A percentile compares a stretch with the other conserved stretches of the same genome.
Conservation (phyloP, 2,113 vertebrate genomes). For the Prunella himalayana region DNA sequence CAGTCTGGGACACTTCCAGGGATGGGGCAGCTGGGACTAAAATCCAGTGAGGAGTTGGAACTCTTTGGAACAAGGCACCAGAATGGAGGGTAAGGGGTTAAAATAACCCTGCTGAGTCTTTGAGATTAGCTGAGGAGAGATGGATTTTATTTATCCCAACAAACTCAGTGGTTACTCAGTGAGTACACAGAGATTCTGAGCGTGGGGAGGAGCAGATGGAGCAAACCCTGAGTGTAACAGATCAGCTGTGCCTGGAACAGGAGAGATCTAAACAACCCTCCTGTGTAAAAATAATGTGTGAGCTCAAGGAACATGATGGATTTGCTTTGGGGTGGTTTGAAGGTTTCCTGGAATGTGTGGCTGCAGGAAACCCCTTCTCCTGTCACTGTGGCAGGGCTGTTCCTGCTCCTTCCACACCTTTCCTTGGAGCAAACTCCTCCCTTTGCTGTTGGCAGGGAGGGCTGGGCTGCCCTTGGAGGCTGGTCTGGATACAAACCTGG, state of each 20-base stretch:
- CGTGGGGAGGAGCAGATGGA: neutral
- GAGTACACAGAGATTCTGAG: neutral
- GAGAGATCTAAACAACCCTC: neutral
- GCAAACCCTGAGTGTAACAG: neutral
- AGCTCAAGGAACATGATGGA: neutral
- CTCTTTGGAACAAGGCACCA: rapidly evolving
- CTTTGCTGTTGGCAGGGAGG: neutral
- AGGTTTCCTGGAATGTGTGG: neutral
- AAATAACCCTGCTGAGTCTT: neutral
- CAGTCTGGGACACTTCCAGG: neutral
- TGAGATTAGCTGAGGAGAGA: neutral
- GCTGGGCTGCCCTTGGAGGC: neutral
- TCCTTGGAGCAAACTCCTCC: neutral
- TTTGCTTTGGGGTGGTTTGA: neutral
- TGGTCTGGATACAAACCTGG: rapidly evolving
- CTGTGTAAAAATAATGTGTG: neutral
- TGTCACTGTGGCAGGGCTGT: neutral
- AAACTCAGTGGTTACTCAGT: neutral
- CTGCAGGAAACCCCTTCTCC: neutral
- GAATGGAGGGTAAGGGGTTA: neutral
- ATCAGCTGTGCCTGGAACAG: neutral
- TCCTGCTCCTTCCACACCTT: neutral
- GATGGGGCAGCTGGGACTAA: neutral
- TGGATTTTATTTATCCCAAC: neutral
- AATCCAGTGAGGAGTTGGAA: neutral